Conservation (phyloP, 2,888 invertebrate species). For the Nomada ruficornis region DNA sequence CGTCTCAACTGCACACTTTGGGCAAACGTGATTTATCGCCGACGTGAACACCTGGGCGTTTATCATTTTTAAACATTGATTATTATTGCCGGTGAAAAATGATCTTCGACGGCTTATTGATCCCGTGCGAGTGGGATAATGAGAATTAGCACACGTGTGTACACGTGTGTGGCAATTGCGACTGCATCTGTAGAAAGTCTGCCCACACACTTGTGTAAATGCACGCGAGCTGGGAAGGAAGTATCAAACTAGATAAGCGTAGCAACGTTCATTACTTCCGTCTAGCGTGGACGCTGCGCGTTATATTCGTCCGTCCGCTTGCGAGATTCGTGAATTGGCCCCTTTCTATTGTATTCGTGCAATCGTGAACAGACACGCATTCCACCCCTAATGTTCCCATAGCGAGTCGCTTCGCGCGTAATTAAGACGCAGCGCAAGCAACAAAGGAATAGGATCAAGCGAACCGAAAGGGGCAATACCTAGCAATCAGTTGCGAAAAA, state of each 20-base stretch:
- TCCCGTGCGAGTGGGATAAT: no score
- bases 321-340: conserved; percentile 29
- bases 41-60: neutral
- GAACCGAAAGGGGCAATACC: no score
- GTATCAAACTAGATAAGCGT: conserved; percentile 77
- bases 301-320: conserved; percentile 40
- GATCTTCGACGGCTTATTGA: no score
- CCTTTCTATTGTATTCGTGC: neutral
- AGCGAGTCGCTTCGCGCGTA: no score
- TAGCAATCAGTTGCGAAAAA: no score
- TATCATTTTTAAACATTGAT: conserved; percentile 1
- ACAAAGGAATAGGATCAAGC: no score
- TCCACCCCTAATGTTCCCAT: no score
- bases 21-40: conserved; percentile 17
- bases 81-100: neutral
- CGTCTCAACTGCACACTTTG: no score
- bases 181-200: conserved; percentile 42
- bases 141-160: no score
- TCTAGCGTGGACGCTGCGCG: conserved; percentile 58
- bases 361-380: no score
- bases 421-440: no score
- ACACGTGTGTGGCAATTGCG: no score
- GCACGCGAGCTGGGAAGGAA: conserved; percentile 72
- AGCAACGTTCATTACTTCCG: conserved; percentile 67
- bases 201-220: conserved; percentile 32